A percentile compares a stretch with the other conserved stretches of the same genome.
phyloP scores from a whole-genome alignment of 2,888 invertebrate genomes.

The Leucophenga montana region DNA sequence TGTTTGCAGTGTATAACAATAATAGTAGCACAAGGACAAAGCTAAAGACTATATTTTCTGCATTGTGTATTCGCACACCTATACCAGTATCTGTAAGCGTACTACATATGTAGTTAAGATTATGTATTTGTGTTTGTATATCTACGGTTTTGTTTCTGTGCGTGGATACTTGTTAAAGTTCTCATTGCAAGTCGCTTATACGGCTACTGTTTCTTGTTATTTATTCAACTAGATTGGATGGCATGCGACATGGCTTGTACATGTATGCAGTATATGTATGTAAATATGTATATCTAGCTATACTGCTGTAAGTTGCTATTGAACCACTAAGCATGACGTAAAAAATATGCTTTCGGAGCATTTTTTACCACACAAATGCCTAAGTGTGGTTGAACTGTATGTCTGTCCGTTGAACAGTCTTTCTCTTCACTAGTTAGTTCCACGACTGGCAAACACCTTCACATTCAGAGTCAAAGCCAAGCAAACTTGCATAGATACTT shows the following conservation, averaged over 20 bases:
- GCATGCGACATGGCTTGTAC: slow-evolving; percentile 16
- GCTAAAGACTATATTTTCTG: slow-evolving; percentile 22
- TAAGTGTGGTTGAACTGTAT: neutral
- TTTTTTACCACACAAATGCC: slow-evolving; percentile 13
- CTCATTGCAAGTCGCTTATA: slow-evolving; percentile 3
- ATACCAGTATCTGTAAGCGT: no score
- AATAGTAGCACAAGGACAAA: slow-evolving; percentile 42
- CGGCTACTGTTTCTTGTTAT: slow-evolving; percentile 10
- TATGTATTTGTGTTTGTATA: neutral
- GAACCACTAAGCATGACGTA: slow-evolving; percentile 57
- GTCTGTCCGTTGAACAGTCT: neutral
- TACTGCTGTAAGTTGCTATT: slow-evolving; percentile 39
- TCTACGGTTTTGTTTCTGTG: neutral
- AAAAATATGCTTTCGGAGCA: slow-evolving; percentile 48
- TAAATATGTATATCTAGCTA: no score
- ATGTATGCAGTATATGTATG: slow-evolving; percentile 4
- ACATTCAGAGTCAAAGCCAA: neutral
- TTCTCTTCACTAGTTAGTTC: neutral
- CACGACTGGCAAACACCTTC: slow-evolving; percentile 10
- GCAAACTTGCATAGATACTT: no score
- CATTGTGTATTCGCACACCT: neutral
- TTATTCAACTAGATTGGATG: neutral
- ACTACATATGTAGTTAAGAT: no score
- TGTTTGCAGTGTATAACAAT: slow-evolving; percentile 40
- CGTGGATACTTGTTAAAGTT: slow-evolving; percentile 11